These are phyloP conservation scores for Heterodera filipjevi DNA, from an alignment of 2,888 invertebrate species.

Conservation along the genomic window DNA sequence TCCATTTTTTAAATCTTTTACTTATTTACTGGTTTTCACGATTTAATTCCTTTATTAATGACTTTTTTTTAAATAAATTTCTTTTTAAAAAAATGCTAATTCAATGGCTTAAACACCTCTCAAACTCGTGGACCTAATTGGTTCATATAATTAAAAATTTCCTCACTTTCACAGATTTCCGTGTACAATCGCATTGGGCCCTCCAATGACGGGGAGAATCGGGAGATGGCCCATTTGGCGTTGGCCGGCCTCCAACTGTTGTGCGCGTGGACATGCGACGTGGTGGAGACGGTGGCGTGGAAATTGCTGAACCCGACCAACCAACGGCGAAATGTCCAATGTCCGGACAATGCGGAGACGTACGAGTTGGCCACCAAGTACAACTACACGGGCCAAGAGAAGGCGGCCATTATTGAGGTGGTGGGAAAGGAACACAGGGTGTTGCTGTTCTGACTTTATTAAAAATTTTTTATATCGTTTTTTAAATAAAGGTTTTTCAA, in stretches of 20 bases:
- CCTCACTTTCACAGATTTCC: conserved; percentile 31
- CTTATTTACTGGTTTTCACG: too few relatives aligned
- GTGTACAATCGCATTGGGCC: conserved; percentile 55
- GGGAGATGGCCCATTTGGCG: conserved; percentile 85
- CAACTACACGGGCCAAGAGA: conserved; percentile 95
- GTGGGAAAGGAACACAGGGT: too few relatives aligned
- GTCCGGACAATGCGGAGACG: conserved; percentile 88
- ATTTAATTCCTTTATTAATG: too few relatives aligned
- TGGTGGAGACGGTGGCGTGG: conserved; percentile 79
- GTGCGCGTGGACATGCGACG: conserved; percentile 94
- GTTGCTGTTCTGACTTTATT: too few relatives aligned
- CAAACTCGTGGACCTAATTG: too few relatives aligned
- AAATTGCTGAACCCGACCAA: conserved; percentile 96
- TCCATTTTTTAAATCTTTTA: too few relatives aligned
- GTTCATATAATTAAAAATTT: not conserved
- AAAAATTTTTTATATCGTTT: too few relatives aligned
- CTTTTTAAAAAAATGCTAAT: too few relatives aligned
- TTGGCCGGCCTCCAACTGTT: conserved; percentile 87
- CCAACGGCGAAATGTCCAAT: conserved; percentile 89
- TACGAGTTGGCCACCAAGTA: conserved; percentile 88
- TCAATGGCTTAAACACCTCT: too few relatives aligned
- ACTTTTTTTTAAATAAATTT: too few relatives aligned
- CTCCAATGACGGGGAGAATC: conserved; percentile 87
- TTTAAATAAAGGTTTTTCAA: too few relatives aligned
- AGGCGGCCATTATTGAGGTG: conserved; percentile 94